Conservation (phyloP, 2,888 invertebrate species). For the Omphaloscelis lunosa region DNA sequence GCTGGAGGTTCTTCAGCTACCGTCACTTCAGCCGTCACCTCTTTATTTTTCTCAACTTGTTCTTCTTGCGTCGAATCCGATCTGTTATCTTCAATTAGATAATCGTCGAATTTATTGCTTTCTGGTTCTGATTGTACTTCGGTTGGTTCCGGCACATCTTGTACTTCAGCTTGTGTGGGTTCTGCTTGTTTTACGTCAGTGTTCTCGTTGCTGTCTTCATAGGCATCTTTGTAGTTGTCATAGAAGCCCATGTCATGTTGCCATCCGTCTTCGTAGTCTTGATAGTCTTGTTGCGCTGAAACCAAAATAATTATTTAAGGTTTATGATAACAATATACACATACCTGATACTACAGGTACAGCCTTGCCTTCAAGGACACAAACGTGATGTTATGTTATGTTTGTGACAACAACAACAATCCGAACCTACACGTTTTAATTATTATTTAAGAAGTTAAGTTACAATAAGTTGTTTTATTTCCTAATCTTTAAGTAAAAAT, state of each 20-base stretch:
- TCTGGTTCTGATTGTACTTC: constrained; percentile 45
- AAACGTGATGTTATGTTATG: neutral
- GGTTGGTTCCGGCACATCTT: constrained; percentile 49
- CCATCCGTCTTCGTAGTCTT: constrained; percentile 54
- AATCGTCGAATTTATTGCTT: constrained; percentile 69
- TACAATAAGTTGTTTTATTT: neutral
- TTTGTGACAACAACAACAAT: neutral
- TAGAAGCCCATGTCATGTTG: constrained; percentile 56
- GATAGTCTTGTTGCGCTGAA: constrained; percentile 66
- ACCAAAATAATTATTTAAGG: constrained; percentile 45
- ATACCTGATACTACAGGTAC: neutral
- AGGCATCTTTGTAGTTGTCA: constrained; percentile 54
- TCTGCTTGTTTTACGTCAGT: constrained; percentile 45
- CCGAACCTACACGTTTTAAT: neutral
- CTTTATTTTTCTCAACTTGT: constrained; percentile 18
- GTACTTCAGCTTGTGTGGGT: constrained; percentile 53
- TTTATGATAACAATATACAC: neutral
- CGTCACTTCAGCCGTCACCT: neutral
- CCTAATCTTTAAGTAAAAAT: neutral
- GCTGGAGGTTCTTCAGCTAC: constrained; percentile 5
- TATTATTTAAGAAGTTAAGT: neutral
- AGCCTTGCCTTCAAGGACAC: neutral
- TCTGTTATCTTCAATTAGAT: constrained; percentile 83
- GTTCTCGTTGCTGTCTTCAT: constrained; percentile 41
- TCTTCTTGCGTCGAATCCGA: constrained; percentile 57